phyloP scores from a whole-genome alignment of 2,113 vertebrate genomes.

The Petromus typicus region DNA sequence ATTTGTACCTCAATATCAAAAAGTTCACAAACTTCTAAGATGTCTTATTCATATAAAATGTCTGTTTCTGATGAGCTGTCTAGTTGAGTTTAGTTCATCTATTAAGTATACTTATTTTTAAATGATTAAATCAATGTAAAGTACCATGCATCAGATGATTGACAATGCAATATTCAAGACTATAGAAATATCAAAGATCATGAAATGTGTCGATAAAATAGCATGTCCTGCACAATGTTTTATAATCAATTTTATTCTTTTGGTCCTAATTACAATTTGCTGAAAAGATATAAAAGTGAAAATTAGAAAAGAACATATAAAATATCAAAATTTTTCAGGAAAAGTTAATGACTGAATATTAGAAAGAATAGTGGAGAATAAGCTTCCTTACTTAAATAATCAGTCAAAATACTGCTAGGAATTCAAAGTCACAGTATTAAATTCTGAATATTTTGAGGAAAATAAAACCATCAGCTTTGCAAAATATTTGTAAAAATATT shows the following conservation, averaged over 20 bases:
- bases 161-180: neutral
- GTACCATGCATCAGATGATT: neutral
- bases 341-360: conserved; percentile 44
- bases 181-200: neutral
- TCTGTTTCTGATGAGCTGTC: neutral
- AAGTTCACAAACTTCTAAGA: neutral
- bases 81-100: neutral
- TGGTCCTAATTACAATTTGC: neutral
- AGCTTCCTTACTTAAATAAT: conserved; percentile 21
- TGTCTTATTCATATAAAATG: neutral
- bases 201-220: neutral
- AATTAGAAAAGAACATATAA: neutral
- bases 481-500: neutral
- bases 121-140: neutral
- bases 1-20: neutral
- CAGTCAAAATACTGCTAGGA: conserved; percentile 23
- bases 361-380: neutral
- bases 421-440: neutral
- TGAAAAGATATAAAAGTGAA: conserved; percentile 23
- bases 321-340: conserved; percentile 36
- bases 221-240: neutral
- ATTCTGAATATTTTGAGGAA: neutral
- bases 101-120: neutral
- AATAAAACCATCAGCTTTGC: neutral
- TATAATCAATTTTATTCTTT: neutral